Conservation (phyloP, 2,113 vertebrate genomes). For the Ciconia stormi region DNA sequence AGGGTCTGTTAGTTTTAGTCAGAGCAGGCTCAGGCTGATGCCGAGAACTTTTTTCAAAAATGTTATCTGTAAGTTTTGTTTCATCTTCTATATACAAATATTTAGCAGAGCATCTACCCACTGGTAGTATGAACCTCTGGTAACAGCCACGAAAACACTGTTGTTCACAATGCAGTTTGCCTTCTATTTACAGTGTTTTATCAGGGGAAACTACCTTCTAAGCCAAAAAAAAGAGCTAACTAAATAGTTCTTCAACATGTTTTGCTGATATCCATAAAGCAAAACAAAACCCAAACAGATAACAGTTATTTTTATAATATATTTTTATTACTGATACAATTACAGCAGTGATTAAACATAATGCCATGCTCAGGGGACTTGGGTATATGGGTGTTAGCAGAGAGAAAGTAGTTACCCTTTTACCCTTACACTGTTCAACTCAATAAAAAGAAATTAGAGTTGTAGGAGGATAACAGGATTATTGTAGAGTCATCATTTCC, state of each 20-base stretch:
- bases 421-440: conserved; percentile 52
- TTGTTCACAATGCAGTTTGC: not conserved
- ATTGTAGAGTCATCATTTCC: conserved; percentile 67
- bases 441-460: conserved; percentile 70
- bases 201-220: not conserved
- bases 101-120: not conserved
- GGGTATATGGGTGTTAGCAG: not conserved
- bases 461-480: conserved; percentile 64
- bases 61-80: not conserved
- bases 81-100: not conserved
- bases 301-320: not conserved
- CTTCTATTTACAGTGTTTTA: not conserved
- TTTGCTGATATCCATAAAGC: not conserved
- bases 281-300: not conserved
- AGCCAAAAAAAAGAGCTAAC: not conserved
- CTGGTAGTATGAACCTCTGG: not conserved
- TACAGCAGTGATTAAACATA: not conserved
- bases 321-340: conserved; percentile 40
- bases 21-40: not conserved
- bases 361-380: not conserved
- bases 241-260: not conserved
- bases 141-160: not conserved
- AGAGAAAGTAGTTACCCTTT: conserved; percentile 61
- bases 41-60: not conserved
- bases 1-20: not conserved